Percentiles rank a stretch among this genome's conserved stretches.
phyloP scores from a whole-genome alignment of 2,113 vertebrate species.

The Athene cunicularia region DNA sequence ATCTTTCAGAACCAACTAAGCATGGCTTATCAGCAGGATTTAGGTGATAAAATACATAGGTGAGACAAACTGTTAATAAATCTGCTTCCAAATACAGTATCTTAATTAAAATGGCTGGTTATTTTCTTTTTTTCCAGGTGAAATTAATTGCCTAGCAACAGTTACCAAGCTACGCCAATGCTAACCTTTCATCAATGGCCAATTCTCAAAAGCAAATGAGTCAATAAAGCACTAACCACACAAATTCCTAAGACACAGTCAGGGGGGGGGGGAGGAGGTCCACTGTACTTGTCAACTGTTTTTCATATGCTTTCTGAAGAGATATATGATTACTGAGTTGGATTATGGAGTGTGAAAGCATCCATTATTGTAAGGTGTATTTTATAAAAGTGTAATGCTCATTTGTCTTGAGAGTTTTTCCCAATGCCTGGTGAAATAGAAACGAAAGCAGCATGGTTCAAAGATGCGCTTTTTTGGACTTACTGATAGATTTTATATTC shows the following conservation, averaged over 20 bases:
- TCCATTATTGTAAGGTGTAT: neutral
- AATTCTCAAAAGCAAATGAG: neutral
- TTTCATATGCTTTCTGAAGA: neutral
- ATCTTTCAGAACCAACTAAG: neutral
- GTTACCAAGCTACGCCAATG: neutral
- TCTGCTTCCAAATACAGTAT: neutral
- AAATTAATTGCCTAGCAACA: neutral
- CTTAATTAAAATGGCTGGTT: neutral
- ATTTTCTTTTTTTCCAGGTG: neutral
- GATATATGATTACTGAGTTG: neutral
- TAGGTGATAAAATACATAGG: neutral
- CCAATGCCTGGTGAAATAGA: neutral
- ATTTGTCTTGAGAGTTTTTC: neutral
- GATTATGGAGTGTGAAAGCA: neutral
- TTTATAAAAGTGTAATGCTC: neutral
- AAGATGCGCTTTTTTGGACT: neutral
- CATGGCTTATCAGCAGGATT: neutral
- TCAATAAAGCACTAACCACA: neutral
- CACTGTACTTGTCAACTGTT: neutral
- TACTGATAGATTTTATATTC: neutral
- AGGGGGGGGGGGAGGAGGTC: no score
- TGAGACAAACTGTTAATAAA: neutral
- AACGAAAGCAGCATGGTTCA: neutral
- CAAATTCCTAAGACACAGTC: neutral
- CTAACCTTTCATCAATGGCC: neutral